Base-by-base conservation (phyloP, 2,888 invertebrate species). In the Anticlea derivata region DNA sequence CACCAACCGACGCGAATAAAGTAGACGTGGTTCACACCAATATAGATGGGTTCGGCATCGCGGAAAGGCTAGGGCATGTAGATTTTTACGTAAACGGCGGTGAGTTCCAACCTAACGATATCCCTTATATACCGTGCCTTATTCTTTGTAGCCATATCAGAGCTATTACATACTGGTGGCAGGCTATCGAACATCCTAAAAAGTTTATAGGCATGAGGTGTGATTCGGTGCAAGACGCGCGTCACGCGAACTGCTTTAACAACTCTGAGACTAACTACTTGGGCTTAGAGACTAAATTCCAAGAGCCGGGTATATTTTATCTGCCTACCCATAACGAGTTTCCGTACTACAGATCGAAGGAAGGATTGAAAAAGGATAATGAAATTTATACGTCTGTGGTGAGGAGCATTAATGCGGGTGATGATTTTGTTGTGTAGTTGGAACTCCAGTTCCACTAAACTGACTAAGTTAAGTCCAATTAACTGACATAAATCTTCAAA, bases 21-120 rank as follows among this genome's bases (percentile, higher is more conserved):
- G 86, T 89, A 0, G 88, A 89, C 29, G 64, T 86, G 0, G 27
- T 90, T 0, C 90, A 90, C 23, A 88, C 90, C 0, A 90, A 90
- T 48, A 89, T 90, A 1, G 90, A 90, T 20, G 90, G 89, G 0
- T 90, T 90, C 44, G 90, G 90, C 0, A 86, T 83, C 1, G 87
- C 90, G 0, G 84, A 88, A 39, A 63, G 72, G 0, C 31, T 88
- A 0, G 89, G 88, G 0, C 86, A 89, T 46, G 58, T 90, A 0
- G 90, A 90, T 27, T 80, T 81, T 30, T 90, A 90, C 27, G 85
- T 75, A 0, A 90, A 90, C 10, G 90, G 90, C 0, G 90, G 89
- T 0, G 90, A 90, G 37, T 90, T 65, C 13, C 90, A 90, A 56
- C 89, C 89, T 0, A 35, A 80, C 0, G 88, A 88, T 38, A 68